Conservation (phyloP, 2,888 invertebrate species). For the Patella pellucida region DNA sequence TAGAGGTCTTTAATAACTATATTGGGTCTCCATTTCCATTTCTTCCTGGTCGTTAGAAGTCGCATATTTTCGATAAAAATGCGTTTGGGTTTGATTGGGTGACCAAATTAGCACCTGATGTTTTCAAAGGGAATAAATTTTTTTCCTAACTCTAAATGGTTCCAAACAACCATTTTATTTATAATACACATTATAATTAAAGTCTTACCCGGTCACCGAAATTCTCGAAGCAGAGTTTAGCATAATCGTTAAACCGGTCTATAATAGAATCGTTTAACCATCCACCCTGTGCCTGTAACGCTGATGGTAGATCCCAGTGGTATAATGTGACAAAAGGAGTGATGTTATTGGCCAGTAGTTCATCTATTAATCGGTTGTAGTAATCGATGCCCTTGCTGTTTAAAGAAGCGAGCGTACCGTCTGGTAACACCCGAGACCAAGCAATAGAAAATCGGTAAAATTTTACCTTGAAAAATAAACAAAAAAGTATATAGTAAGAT, state of each 20-base stretch:
- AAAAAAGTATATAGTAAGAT: too few relatives aligned
- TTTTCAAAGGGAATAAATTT: too few relatives aligned
- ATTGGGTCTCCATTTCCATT: too few relatives aligned
- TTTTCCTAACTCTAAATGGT: too few relatives aligned
- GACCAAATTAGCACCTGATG: too few relatives aligned
- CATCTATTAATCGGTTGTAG: slow-evolving; percentile 83
- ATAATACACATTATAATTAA: too few relatives aligned
- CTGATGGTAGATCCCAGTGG: slow-evolving; percentile 70
- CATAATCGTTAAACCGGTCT: slow-evolving; percentile 65
- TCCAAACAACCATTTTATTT: too few relatives aligned
- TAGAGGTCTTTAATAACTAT: too few relatives aligned
- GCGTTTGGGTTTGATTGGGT: too few relatives aligned
- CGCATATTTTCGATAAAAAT: too few relatives aligned
- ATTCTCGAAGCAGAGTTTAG: slow-evolving; percentile 60
- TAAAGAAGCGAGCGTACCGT: slow-evolving; percentile 72
- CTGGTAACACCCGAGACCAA: slow-evolving; percentile 83
- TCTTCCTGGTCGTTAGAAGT: too few relatives aligned
- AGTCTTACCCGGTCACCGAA: slow-evolving; percentile 65
- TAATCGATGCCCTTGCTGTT: slow-evolving; percentile 83
- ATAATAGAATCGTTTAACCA: slow-evolving; percentile 58
- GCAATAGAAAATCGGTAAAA: slow-evolving; percentile 74
- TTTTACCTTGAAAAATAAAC: slow-evolving; percentile 43
- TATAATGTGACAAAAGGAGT: slow-evolving; percentile 76
- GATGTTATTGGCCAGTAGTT: slow-evolving; percentile 77
- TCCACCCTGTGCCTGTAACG: slow-evolving; percentile 68